Conservation (phyloP, 2,797 vertebrate species). For the Fratercula arctica region DNA sequence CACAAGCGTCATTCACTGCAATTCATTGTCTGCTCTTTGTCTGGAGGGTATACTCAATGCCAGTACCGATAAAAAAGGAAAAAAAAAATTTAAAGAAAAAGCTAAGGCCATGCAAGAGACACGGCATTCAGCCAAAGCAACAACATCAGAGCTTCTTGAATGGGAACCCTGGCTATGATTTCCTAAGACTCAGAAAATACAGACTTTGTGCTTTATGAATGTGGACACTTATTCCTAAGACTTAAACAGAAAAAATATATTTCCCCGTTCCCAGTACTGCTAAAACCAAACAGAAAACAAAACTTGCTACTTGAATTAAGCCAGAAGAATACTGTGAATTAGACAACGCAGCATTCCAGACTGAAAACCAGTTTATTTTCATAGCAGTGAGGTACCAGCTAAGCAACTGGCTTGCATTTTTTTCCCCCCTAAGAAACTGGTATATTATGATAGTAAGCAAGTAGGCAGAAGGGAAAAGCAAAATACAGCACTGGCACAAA, state of each 20-base stretch:
- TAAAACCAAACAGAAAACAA: background rate
- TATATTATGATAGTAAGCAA: background rate
- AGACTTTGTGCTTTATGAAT: background rate
- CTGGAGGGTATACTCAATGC: constrained; percentile 26
- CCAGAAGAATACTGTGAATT: background rate
- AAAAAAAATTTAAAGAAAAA: background rate
- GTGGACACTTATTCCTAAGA: background rate
- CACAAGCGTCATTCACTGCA: constrained; percentile 1
- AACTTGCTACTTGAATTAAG: background rate
- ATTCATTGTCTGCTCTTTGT: constrained; percentile 33
- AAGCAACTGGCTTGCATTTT: background rate
- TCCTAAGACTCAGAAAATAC: background rate
- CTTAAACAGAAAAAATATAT: background rate
- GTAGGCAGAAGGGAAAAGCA: background rate
- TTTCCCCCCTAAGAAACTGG: background rate
- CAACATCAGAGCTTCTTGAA: background rate
- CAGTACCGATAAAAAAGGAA: background rate
- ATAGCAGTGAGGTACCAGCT: background rate
- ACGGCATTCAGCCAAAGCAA: background rate
- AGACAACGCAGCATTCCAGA: background rate
- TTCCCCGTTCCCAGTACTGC: background rate
- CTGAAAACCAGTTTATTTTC: background rate
- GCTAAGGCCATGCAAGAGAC: background rate
- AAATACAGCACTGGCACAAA: background rate
- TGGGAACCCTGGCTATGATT: background rate